Evolutionary conservation across 2,113 vertebrate genomes (phyloP).

Genomic region (Accipiter virgatus): DNA sequence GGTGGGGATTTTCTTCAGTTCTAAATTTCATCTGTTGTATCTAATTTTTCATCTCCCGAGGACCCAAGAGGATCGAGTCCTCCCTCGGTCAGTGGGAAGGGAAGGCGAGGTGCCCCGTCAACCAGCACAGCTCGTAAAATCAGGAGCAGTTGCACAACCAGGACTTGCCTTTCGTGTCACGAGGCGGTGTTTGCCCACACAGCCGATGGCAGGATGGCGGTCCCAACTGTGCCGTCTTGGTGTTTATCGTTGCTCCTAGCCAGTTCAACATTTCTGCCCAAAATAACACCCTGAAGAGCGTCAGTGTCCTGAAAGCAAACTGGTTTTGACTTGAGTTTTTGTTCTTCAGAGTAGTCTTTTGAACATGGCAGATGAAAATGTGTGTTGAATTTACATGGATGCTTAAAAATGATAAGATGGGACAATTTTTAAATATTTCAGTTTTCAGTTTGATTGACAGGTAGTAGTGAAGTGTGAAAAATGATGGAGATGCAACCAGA

Average conservation of each 20-base stretch:
- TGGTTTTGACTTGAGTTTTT: background rate
- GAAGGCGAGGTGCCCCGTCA: background rate
- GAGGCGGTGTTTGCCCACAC: background rate
- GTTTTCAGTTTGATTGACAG: background rate
- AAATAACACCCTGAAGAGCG: background rate
- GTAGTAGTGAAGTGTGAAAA: background rate
- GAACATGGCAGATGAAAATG: background rate
- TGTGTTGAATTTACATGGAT: background rate
- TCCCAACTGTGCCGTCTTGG: background rate
- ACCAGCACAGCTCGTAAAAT: background rate
- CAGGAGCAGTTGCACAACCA: background rate
- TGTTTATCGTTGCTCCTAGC: background rate
- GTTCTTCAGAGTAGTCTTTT: background rate
- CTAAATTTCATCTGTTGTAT: background rate
- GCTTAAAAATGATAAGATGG: background rate
- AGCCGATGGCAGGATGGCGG: background rate
- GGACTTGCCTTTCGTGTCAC: background rate
- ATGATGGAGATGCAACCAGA: constrained; percentile 25
- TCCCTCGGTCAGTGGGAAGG: background rate
- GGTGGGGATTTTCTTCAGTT: background rate
- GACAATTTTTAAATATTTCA: background rate
- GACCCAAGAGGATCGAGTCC: background rate
- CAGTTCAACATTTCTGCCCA: background rate
- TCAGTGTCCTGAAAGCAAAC: background rate
- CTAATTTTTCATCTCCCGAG: background rate